Evolutionary conservation across 92 coral and sea anemone species (phyloP).

Genomic region (Porites cylindrica): DNA sequence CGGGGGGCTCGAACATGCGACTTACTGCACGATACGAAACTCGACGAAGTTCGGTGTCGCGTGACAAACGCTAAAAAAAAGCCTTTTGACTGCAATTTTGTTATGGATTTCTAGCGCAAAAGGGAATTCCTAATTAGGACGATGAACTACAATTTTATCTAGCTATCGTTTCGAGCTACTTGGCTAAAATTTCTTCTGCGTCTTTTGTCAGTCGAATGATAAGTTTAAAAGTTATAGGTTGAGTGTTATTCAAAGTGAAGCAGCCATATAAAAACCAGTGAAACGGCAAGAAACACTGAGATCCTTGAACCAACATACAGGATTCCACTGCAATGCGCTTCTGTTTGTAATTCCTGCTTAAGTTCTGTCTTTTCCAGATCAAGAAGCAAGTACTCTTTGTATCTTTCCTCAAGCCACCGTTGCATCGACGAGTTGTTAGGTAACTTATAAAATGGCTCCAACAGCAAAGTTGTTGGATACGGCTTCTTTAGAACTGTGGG

Average conservation of each 20-base stretch:
- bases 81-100: background rate
- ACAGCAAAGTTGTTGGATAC: background rate
- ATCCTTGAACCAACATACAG: background rate
- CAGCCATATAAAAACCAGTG: background rate
- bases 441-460: no score
- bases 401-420: no score
- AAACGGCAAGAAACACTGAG: background rate
- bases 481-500: background rate
- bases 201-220: background rate
- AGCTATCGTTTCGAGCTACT: background rate
- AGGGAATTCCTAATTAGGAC: background rate
- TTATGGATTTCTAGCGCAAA: background rate
- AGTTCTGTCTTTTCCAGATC: background rate
- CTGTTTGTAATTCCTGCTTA: background rate
- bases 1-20: constrained; percentile 6
- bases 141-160: background rate
- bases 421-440: no score
- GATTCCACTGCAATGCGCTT: background rate
- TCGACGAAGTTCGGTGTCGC: constrained; percentile 2
- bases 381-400: no score
- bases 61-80: no score
- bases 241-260: background rate
- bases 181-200: background rate
- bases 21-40: background rate
- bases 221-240: background rate